Evolutionary conservation across 2,888 invertebrate genomes (phyloP).

Genomic region (Chydorus sphaericus): DNA sequence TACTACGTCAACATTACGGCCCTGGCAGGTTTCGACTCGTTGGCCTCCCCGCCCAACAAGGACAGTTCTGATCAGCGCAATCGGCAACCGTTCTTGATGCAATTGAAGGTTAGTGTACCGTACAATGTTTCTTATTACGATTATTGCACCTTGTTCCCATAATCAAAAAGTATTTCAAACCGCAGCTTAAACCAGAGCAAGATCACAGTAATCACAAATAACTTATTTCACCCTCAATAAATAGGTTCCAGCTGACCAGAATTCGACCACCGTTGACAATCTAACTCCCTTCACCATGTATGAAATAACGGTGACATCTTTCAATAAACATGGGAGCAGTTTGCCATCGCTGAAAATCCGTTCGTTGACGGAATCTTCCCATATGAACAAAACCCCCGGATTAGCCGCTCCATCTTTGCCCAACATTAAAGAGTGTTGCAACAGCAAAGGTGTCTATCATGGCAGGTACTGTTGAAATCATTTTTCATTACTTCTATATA

Average conservation of each 20-base stretch:
- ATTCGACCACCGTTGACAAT: conserved; percentile 42
- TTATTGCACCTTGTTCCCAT: neutral
- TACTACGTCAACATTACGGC: conserved; percentile 58
- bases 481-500: neutral
- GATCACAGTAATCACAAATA: neutral
- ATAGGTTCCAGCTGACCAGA: conserved; percentile 42
- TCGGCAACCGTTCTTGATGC: neutral
- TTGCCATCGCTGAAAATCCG: conserved; percentile 57
- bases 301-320: conserved; percentile 51
- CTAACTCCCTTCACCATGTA: conserved; percentile 68
- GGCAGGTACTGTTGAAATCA: conserved; percentile 35
- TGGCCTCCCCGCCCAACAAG: neutral
- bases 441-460: conserved; percentile 53
- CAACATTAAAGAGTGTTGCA: conserved; percentile 57
- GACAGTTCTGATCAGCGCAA: neutral
- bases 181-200: neutral
- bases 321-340: conserved; percentile 58
- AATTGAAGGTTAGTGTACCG: neutral
- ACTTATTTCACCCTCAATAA: neutral
- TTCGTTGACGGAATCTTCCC: conserved; percentile 50
- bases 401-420: conserved; percentile 48
- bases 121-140: neutral
- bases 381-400: conserved; percentile 11
- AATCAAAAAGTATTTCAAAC: neutral
- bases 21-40: conserved; percentile 46